Percentiles rank a stretch among this genome's conserved stretches.
Evolutionary conservation across 2,113 vertebrate genomes (phyloP).

Genomic region (Cavia aperea): DNA sequence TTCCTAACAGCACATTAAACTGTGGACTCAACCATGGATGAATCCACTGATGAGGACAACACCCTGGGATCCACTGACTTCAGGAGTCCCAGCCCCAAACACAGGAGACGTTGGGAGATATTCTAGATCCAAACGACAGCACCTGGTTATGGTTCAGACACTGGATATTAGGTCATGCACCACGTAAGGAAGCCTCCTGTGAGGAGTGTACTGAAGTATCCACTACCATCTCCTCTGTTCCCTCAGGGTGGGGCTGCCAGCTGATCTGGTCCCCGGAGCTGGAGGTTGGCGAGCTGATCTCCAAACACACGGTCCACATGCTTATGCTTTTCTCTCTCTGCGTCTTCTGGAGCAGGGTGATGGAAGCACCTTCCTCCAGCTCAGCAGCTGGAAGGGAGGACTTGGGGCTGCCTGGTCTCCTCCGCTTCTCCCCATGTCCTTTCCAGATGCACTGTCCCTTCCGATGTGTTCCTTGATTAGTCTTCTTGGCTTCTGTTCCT

Average conservation of each 20-base stretch:
- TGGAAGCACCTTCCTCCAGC: background rate
- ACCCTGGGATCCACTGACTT: background rate
- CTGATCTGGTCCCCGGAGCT: background rate
- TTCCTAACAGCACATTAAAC: background rate
- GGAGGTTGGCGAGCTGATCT: background rate
- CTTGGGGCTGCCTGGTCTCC: background rate
- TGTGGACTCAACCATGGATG: background rate
- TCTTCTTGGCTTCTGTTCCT: background rate
- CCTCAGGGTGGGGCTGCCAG: too few relatives aligned
- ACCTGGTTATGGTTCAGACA: background rate
- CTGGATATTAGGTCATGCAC: background rate
- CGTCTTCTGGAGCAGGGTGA: background rate
- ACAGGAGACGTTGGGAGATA: background rate
- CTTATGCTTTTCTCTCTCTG: background rate
- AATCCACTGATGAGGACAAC: too few relatives aligned
- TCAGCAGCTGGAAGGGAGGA: background rate
- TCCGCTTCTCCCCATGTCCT: background rate
- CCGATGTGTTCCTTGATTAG: background rate
- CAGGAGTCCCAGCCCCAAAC: background rate
- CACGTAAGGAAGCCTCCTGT: background rate
- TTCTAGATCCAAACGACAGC: background rate
- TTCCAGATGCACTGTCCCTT: background rate
- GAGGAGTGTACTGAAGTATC: background rate
- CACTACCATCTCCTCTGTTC: background rate
- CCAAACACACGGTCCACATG: background rate